Base-by-base conservation (phyloP, 2,113 vertebrate genomes). In the Ailurus styani region DNA sequence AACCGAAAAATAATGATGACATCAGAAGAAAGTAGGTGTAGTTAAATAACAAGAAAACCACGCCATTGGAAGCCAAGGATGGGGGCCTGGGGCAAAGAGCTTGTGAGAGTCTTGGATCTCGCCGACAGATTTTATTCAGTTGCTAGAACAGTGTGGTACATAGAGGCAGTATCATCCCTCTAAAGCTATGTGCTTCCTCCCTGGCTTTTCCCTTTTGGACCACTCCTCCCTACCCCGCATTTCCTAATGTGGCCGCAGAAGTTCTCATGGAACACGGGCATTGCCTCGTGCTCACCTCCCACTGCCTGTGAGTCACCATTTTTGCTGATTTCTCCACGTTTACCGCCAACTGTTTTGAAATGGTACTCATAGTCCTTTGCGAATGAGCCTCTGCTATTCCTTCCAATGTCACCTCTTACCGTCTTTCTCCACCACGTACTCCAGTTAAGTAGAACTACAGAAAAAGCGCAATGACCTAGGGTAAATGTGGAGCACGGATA, bases 261-360 rank as follows among this genome's bases (percentile, higher is more conserved):
- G 23, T 60, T 85, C 29, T 77, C 52, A 47, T 45, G 6, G 42
- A 66, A 79, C 5, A 7, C 3, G 21, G 52, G 21, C 29, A 23
- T 40, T 40, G 45, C 50, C 20, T 60, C n/a, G 72, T 5, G 79
- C 21, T 94, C 52, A 27, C 40, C 70, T 93, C 90, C 93, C 86
- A 90, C 57, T 93, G 54, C 31, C 18, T 47, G 11, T 82, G 75
- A 95, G 68, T 95, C 93, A 97, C 25, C n/a, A 7, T 40, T 96
- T 96, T 84, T 40, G 84, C 27, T 29, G 18, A 50, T 95, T 72
- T 93, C 57, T 87, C 50, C 42, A 27, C 42, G n/a, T 62, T 47
- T 40, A 54, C 37, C 45, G 27, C 13, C n/a, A 57, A 52, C 6
- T 57, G 2, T 77, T 97, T 85, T 81, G 77, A 97, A 93, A 77